Conservation (phyloP, 1,140 invertebrate species). For the Galleria mellonella region DNA sequence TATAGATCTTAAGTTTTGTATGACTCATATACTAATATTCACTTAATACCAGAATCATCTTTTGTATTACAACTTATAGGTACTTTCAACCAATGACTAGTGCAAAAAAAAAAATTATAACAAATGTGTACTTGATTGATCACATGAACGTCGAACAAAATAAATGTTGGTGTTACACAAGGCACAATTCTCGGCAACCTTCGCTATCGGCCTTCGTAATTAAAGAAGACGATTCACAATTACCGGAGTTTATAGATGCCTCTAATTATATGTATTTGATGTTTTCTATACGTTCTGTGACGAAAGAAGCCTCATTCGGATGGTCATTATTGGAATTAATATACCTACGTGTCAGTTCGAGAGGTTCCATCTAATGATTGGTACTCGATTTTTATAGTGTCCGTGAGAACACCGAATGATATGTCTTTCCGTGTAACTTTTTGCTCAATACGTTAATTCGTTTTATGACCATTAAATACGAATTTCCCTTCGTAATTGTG, state of each 20-base stretch:
- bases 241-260: constrained; percentile 67
- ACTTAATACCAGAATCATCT: too few relatives aligned
- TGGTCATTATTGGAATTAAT: constrained; percentile 71
- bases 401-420: constrained; percentile 67
- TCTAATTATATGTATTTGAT: constrained; percentile 71
- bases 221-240: constrained; percentile 65
- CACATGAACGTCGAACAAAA: constrained; percentile 1
- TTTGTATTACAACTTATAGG: too few relatives aligned
- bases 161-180: constrained; percentile 9
- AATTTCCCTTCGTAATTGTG: constrained; percentile 27
- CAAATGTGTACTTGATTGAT: constrained; percentile 1
- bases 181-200: constrained; percentile 9
- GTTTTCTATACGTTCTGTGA: constrained; percentile 68
- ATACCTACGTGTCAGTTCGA: constrained; percentile 67
- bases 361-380: constrained; percentile 56
- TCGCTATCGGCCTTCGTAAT: constrained; percentile 53
- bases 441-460: constrained; percentile 33
- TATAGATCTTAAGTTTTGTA: too few relatives aligned
- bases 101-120: not conserved
- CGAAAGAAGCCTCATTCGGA: constrained; percentile 59
- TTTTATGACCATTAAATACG: constrained; percentile 22
- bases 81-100: not conserved
- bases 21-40: too few relatives aligned
- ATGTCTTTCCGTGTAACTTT: constrained; percentile 48
- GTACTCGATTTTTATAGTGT: constrained; percentile 59